Percentiles rank a stretch among this genome's conserved stretches.
Conservation (phyloP, 1,140 invertebrate species). For the Drosophila setifemur region DNA sequence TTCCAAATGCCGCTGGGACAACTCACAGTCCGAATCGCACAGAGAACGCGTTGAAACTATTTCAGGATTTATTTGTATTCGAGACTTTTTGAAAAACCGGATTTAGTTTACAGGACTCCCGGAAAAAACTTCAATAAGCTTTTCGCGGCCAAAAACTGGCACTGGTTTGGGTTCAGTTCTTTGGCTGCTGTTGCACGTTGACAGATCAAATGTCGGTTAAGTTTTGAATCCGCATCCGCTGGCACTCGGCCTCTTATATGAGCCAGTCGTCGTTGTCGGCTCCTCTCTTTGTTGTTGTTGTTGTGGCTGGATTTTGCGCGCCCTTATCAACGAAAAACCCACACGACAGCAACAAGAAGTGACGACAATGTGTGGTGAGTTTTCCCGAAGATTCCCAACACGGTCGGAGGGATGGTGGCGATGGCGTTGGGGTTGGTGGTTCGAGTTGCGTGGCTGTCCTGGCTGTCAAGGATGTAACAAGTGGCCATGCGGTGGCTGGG, state of each 20-base stretch:
- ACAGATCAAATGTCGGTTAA: constrained; percentile 81
- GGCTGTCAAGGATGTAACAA: constrained; percentile 51
- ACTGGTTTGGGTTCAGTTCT: background rate
- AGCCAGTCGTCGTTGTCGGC: constrained; percentile 21
- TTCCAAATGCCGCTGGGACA: constrained; percentile 11
- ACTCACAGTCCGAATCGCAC: background rate
- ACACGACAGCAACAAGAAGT: constrained; percentile 44
- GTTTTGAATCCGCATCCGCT: constrained; percentile 72
- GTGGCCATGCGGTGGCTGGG: constrained; percentile 45
- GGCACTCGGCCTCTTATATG: constrained; percentile 69
- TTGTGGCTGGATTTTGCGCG: constrained; percentile 39
- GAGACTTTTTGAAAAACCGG: background rate
- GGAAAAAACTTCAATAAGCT: background rate
- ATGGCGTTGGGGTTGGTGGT: constrained; percentile 1
- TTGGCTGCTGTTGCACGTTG: constrained; percentile 53
- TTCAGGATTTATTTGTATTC: background rate
- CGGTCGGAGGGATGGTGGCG: background rate
- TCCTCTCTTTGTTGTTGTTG: constrained; percentile 7
- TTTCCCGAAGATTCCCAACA: constrained; percentile 30
- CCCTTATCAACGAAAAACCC: constrained; percentile 59
- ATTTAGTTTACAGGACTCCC: constrained; percentile 3
- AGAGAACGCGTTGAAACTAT: background rate
- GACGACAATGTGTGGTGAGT: constrained; percentile 68
- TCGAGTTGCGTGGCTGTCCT: constrained; percentile 5
- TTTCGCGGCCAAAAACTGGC: background rate